These are phyloP conservation scores for Pica pica DNA, from an alignment of 2,113 vertebrate species.

Conservation along the genomic window DNA sequence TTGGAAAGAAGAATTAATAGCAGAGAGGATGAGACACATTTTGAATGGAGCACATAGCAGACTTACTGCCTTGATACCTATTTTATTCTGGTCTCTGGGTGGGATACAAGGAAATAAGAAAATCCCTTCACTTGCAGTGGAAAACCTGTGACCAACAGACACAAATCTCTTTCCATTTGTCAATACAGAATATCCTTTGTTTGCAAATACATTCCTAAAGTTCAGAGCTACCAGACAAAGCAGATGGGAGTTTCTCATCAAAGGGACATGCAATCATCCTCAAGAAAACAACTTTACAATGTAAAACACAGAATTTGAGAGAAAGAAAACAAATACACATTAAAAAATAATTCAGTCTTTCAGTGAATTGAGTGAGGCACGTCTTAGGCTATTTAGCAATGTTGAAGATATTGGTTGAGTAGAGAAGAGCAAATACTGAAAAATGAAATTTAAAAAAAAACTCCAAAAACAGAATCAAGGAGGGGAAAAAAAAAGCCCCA, in stretches of 20 bases:
- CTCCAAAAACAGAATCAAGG: background rate
- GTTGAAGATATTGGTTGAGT: background rate
- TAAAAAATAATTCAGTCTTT: background rate
- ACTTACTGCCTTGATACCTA: background rate
- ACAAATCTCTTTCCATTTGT: background rate
- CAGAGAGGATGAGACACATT: background rate
- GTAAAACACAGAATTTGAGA: background rate
- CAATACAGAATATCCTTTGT: background rate
- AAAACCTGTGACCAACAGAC: background rate
- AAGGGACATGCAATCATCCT: background rate
- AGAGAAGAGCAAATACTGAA: background rate
- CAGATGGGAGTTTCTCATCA: background rate
- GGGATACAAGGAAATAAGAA: background rate
- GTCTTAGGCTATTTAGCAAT: background rate
- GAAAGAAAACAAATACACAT: background rate
- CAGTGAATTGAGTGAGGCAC: background rate
- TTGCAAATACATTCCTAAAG: background rate
- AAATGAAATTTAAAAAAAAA: background rate
- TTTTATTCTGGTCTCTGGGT: background rate
- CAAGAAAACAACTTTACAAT: background rate
- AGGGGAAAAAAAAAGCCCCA: fast-evolving
- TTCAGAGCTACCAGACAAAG: background rate
- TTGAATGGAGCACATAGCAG: background rate
- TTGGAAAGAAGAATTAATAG: background rate
- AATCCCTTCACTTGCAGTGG: background rate